Evolutionary conservation across 35 echinoderm and acorn worm species (phyloP), one percentile per base, ranked within the genome.

Genomic region (Lytechinus pictus): DNA sequence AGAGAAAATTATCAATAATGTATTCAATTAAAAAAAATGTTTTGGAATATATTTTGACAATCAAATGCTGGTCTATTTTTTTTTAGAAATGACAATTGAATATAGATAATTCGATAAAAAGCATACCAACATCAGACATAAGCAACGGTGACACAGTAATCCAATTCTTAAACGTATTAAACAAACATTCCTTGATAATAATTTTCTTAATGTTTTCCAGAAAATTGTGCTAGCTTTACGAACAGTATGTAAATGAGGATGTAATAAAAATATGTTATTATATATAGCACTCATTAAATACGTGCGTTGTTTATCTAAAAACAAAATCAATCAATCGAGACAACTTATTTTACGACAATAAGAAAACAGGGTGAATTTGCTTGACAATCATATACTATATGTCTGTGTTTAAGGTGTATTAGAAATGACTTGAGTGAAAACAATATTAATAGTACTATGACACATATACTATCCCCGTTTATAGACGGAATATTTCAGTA

Each of bases 321-420:
- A 44, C 0, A 44, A 44, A 44, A 44, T n/a, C n/a, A n/a, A n/a
- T n/a, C 66, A 79, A 79, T 79, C 16, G 19, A 24, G 66, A 24
- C 16, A 24, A 79, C 66, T 71, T 71, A 71, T 71, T 7, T 79
- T 14, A 79, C 19, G 66, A 79, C 66, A 24, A 79, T 24, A 79
- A 44, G 33, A 44, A 44, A 24, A 79, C 66, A 79, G 66, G 14
- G 12, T 79, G 66, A 79, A 79, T 6, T 24, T 79, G 66, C 66
- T 79, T 79, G 66, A 79, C 66, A 79, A 79, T 79, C 66, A 79
- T 71, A 71, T 71, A 71, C 61, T 57, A 57, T 58, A 58, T 58
- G 56, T 13, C 1, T 7, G 12, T 79, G 66, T 79, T 79, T 79
- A 79, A 24, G 16, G 66, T 79, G 66, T 79, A 19, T 16, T 6